These are phyloP conservation scores for Dryococelus australis DNA, from an alignment of 2,888 invertebrate genomes.

Conservation along the genomic window DNA sequence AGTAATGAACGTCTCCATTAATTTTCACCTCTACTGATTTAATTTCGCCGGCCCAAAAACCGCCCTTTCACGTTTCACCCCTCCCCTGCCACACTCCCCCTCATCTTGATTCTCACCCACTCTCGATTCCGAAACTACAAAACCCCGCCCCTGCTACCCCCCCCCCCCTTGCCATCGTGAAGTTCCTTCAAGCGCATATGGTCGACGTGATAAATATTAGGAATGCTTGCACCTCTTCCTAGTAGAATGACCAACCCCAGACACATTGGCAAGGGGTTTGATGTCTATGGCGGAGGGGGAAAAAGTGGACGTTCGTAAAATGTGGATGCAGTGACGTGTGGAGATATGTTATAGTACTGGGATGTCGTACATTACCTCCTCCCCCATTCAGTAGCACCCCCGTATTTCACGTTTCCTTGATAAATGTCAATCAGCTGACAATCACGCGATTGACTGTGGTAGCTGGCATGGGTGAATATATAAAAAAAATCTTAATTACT, in stretches of 20 bases:
- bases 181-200: slow-evolving; percentile 1
- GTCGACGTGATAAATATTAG: not conserved
- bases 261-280: not conserved
- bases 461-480: too few relatives aligned
- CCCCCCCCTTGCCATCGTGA: not conserved
- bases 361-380: too few relatives aligned
- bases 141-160: not conserved
- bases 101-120: slow-evolving; percentile 7
- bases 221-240: not conserved
- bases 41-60: slow-evolving; percentile 37
- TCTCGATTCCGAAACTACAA: not conserved
- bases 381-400: too few relatives aligned
- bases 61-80: slow-evolving; percentile 13
- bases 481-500: too few relatives aligned
- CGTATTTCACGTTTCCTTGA: too few relatives aligned
- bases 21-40: slow-evolving; percentile 46
- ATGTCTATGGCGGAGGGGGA: not conserved
- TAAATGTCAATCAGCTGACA: too few relatives aligned
- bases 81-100: not conserved
- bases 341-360: not conserved
- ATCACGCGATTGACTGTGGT: too few relatives aligned
- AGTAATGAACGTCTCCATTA: slow-evolving; percentile 47
- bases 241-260: not conserved
- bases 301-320: not conserved
- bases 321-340: not conserved